Evolutionary conservation across 1,140 invertebrate genomes (phyloP).

Genomic region (Holotrichia oblita): DNA sequence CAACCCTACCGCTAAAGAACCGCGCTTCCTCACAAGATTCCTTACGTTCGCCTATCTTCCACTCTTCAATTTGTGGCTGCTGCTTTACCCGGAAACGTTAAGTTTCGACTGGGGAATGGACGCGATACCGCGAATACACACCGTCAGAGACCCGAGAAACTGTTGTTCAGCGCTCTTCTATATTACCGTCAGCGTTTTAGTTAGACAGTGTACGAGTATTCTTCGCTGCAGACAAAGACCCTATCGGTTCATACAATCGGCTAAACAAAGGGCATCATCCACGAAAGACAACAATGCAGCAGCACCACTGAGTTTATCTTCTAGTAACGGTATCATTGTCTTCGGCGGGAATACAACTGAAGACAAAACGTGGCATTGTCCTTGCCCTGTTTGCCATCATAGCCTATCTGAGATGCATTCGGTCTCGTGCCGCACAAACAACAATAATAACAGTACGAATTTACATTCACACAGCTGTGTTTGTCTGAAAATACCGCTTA

Average conservation of each 20-base stretch:
- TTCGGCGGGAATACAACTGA: constrained; percentile 28
- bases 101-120: constrained; percentile 98
- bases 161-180: constrained; percentile 78
- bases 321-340: constrained; percentile 18
- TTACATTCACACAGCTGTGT: constrained; percentile 49
- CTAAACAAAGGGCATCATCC: constrained; percentile 34
- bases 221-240: constrained; percentile 42
- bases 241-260: constrained; percentile 28
- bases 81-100: constrained; percentile 82
- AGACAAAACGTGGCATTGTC: constrained; percentile 54
- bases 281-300: constrained; percentile 14
- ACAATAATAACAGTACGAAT: constrained; percentile 65
- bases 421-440: constrained; percentile 64
- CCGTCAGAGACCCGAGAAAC: constrained; percentile 79
- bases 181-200: constrained; percentile 58
- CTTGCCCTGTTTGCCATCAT: constrained; percentile 66
- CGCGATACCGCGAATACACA: constrained; percentile 82
- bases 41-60: constrained; percentile 91
- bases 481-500: constrained; percentile 41
- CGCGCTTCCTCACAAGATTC: constrained; percentile 73
- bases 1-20: constrained; percentile 86
- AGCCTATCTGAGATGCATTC: constrained; percentile 66
- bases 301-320: not conserved
- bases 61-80: constrained; percentile 83
- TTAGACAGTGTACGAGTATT: constrained; percentile 45